Percentiles rank a stretch among this genome's conserved stretches.
phyloP scores from a whole-genome alignment of 2,888 invertebrate species.

The Eilema depressum region DNA sequence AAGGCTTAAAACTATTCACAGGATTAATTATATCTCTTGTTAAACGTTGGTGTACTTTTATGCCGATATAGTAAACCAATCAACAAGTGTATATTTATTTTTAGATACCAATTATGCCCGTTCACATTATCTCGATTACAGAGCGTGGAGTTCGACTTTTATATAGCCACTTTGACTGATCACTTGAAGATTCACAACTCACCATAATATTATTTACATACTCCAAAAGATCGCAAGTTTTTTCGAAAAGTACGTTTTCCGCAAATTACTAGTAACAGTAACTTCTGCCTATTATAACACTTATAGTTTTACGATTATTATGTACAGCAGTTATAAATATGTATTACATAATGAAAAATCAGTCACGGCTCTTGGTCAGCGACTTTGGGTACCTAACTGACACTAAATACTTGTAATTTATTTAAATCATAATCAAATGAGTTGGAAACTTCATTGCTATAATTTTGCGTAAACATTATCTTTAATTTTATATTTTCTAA shows the following conservation, averaged over 20 bases:
- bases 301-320: slow-evolving; percentile 59
- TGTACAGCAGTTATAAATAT: slow-evolving; percentile 52
- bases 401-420: not conserved
- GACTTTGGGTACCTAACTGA: slow-evolving; percentile 24
- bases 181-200: slow-evolving; percentile 20
- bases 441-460: not conserved
- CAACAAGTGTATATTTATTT: slow-evolving; percentile 31
- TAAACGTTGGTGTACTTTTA: slow-evolving; percentile 15
- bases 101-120: slow-evolving; percentile 39
- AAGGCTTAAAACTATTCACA: not conserved
- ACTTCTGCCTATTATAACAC: slow-evolving; percentile 38
- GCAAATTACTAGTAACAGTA: slow-evolving; percentile 50
- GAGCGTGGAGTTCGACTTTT: slow-evolving; percentile 31
- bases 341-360: slow-evolving; percentile 5
- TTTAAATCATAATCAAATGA: not conserved
- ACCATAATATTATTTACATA: slow-evolving; percentile 32
- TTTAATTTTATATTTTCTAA: not conserved
- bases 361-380: slow-evolving; percentile 17
- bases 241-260: slow-evolving; percentile 32
- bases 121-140: slow-evolving; percentile 25
- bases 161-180: slow-evolving; percentile 20
- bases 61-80: slow-evolving; percentile 24
- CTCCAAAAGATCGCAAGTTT: slow-evolving; percentile 31
- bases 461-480: not conserved
- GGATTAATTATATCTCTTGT: not conserved